These are phyloP conservation scores for Brachypodius melanocephalos DNA, from an alignment of 2,113 vertebrate genomes.

Conservation along the genomic window DNA sequence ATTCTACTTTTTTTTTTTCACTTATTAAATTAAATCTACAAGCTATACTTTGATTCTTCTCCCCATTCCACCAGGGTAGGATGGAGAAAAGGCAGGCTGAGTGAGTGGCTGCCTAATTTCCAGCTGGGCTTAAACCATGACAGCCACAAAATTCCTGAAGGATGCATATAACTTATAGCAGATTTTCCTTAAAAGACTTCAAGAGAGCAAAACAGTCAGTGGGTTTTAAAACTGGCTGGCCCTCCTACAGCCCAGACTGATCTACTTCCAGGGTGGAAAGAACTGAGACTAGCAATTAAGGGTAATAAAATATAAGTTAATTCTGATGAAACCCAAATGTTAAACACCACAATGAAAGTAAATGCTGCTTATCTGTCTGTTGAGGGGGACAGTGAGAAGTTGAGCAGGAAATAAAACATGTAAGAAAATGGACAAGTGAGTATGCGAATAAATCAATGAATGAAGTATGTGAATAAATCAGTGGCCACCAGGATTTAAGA, in stretches of 20 bases:
- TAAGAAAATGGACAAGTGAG: neutral
- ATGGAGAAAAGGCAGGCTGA: neutral
- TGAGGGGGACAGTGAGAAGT: neutral
- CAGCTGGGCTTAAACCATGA: neutral
- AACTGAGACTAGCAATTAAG: neutral
- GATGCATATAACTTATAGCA: accelerated
- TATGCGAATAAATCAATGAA: neutral
- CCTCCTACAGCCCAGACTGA: neutral
- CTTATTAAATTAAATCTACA: neutral
- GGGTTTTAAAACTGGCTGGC: neutral
- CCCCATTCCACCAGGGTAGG: neutral
- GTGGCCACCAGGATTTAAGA: neutral
- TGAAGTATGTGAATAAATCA: neutral
- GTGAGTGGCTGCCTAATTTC: neutral
- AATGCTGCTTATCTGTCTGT: neutral
- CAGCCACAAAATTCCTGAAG: neutral
- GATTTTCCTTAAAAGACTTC: neutral
- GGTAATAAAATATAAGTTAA: neutral
- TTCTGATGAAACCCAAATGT: neutral
- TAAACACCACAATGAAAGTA: neutral
- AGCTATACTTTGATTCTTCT: neutral
- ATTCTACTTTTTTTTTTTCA: neutral
- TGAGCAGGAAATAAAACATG: neutral
- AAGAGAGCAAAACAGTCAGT: neutral
- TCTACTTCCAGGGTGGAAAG: neutral